Percentiles rank a stretch among this genome's conserved stretches.
Conservation (phyloP, 2,888 invertebrate genomes). For the Leptothorax acervorum region DNA sequence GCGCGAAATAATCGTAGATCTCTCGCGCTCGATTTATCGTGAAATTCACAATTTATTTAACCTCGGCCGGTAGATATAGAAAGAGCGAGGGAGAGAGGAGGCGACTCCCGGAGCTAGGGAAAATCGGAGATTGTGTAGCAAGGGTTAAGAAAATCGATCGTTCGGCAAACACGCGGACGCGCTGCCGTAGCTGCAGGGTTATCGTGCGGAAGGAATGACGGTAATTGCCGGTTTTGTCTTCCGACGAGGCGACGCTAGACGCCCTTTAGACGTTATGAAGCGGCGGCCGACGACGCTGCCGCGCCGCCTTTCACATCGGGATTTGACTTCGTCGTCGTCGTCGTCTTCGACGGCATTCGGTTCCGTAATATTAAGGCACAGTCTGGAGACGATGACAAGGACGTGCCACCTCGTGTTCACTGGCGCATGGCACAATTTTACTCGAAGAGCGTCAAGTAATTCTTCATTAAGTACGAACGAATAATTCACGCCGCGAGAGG, state of each 20-base stretch:
- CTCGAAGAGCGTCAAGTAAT: slow-evolving; percentile 59
- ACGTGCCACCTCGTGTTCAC: slow-evolving; percentile 60
- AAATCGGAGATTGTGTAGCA: slow-evolving; percentile 48
- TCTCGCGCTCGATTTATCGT: slow-evolving; percentile 59
- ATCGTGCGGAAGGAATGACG: slow-evolving; percentile 59
- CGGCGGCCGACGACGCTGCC: slow-evolving; percentile 28
- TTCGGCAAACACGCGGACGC: slow-evolving; percentile 55
- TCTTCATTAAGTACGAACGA: slow-evolving; percentile 57
- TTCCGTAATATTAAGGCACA: slow-evolving; percentile 57
- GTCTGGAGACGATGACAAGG: slow-evolving; percentile 50
- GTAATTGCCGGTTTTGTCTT: slow-evolving; percentile 62
- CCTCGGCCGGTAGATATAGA: slow-evolving; percentile 32
- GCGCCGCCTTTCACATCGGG: slow-evolving; percentile 48
- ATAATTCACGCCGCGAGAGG: slow-evolving; percentile 47
- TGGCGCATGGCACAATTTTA: slow-evolving; percentile 63
- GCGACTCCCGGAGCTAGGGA: neutral
- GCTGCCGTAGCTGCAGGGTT: slow-evolving; percentile 43
- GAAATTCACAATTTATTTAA: slow-evolving; percentile 59
- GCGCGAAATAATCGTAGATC: slow-evolving; percentile 59
- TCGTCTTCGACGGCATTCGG: slow-evolving; percentile 35
- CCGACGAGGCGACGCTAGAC: slow-evolving; percentile 55
- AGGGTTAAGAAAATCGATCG: slow-evolving; percentile 62
- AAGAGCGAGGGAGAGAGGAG: neutral
- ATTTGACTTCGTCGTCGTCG: slow-evolving; percentile 49
- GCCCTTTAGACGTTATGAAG: slow-evolving; percentile 56